phyloP scores from a whole-genome alignment of 1,140 invertebrate genomes.

The Drosophila sp. region DNA sequence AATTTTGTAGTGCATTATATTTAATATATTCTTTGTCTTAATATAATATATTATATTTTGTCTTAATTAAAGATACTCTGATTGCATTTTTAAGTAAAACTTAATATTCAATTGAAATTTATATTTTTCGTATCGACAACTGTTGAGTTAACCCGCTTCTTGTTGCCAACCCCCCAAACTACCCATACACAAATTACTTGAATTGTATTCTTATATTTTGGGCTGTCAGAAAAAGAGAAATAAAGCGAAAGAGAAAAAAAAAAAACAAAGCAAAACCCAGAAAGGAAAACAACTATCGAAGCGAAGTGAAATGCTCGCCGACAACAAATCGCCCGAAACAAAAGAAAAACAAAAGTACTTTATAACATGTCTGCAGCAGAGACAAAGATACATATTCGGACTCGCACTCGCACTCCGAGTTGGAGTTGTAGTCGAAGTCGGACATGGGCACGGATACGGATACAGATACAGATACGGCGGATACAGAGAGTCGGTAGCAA shows the following conservation, averaged over 20 bases:
- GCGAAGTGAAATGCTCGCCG: constrained; percentile 52
- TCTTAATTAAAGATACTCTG: too few relatives aligned
- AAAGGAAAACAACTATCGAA: constrained; percentile 60
- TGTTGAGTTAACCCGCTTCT: constrained; percentile 5
- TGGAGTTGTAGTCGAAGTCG: constrained; percentile 11
- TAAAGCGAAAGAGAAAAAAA: constrained; percentile 32
- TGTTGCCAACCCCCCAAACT: constrained; percentile 2
- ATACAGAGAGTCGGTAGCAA: constrained; percentile 8
- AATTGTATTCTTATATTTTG: constrained; percentile 55
- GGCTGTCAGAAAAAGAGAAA: constrained; percentile 62
- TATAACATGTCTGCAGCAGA: constrained; percentile 70
- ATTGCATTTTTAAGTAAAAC: too few relatives aligned
- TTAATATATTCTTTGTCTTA: too few relatives aligned
- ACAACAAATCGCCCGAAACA: constrained; percentile 73
- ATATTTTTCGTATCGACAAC: neutral
- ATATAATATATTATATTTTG: too few relatives aligned
- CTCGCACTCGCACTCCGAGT: constrained; percentile 27
- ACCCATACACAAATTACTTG: constrained; percentile 38
- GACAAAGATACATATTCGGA: constrained; percentile 52
- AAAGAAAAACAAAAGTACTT: constrained; percentile 70
- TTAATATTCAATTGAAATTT: neutral
- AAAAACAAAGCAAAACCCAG: constrained; percentile 14
- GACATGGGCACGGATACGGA: constrained; percentile 18
- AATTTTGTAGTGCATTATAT: too few relatives aligned
- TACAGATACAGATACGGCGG: constrained; percentile 28